phyloP scores from a whole-genome alignment of 2,888 invertebrate genomes.

The Stratiomys singularior region DNA sequence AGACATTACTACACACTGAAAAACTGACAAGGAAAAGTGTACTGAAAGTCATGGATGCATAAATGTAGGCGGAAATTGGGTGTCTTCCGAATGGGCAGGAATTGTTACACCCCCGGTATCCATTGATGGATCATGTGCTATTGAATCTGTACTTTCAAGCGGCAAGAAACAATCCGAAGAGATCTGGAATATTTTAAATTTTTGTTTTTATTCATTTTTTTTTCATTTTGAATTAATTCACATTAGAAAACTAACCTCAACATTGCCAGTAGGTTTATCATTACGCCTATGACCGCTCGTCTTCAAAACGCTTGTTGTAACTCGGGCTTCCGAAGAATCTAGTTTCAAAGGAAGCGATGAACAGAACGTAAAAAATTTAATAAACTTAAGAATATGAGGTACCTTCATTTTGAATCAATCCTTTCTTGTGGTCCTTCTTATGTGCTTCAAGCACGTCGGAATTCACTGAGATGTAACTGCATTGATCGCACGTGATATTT shows the following conservation, averaged over 20 bases:
- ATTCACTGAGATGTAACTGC: constrained; percentile 60
- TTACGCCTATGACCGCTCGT: constrained; percentile 51
- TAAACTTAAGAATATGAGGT: not conserved
- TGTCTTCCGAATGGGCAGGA: constrained; percentile 63
- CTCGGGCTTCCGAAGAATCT: constrained; percentile 59
- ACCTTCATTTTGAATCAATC: constrained; percentile 60
- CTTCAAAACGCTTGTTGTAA: constrained; percentile 55
- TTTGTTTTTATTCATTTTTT: not conserved
- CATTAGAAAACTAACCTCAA: constrained; percentile 55
- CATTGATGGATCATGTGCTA: constrained; percentile 61
- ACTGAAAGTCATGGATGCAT: constrained; percentile 39
- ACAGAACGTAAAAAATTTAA: no score
- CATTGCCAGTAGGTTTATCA: constrained; percentile 55
- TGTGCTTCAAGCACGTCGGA: constrained; percentile 57
- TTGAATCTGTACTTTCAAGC: constrained; percentile 61
- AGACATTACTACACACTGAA: no score
- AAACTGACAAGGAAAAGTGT: no score
- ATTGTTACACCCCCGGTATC: constrained; percentile 64
- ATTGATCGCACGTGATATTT: constrained; percentile 60
- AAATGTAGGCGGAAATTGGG: constrained; percentile 61
- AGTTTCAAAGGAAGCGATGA: not conserved
- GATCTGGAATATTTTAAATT: constrained; percentile 54
- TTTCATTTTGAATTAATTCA: not conserved
- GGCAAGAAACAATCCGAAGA: constrained; percentile 63
- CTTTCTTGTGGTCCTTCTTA: constrained; percentile 61